Conservation (phyloP, 2,797 vertebrate genomes). For the Acrossocheilus fasciatus region DNA sequence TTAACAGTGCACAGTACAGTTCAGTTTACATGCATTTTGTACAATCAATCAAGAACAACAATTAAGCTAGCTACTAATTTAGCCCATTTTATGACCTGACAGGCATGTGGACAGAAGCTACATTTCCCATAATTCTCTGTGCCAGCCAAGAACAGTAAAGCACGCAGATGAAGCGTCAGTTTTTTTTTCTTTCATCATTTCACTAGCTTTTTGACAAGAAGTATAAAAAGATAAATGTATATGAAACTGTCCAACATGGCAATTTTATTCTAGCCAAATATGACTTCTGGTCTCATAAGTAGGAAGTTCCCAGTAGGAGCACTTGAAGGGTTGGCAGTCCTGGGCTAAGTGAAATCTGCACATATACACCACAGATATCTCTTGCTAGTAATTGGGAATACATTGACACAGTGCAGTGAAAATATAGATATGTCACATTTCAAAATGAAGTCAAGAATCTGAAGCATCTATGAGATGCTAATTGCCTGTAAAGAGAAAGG, state of each 20-base stretch:
- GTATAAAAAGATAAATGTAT: not conserved
- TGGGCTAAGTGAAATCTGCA: not conserved
- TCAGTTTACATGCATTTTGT: not conserved
- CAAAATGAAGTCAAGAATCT: slow-evolving; percentile 8
- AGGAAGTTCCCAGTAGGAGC: not conserved
- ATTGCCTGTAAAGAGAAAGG: slow-evolving; percentile 1
- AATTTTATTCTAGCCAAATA: not conserved
- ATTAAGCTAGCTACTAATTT: not conserved
- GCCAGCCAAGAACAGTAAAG: not conserved
- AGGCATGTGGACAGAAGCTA: not conserved
- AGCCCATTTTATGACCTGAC: not conserved
- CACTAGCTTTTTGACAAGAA: not conserved
- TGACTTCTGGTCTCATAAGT: not conserved
- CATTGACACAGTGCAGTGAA: not conserved
- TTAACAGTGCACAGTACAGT: not conserved
- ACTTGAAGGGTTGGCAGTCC: not conserved
- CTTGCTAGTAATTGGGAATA: not conserved
- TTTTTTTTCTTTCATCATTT: not conserved
- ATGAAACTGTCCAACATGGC: not conserved
- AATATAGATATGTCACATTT: slow-evolving; percentile 14
- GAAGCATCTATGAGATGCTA: not conserved
- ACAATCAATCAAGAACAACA: not conserved
- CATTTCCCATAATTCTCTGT: not conserved
- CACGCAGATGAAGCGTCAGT: not conserved
- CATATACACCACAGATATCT: not conserved